Evolutionary conservation across 2,888 invertebrate genomes (phyloP).

Genomic region (Nomada lathburiana): DNA sequence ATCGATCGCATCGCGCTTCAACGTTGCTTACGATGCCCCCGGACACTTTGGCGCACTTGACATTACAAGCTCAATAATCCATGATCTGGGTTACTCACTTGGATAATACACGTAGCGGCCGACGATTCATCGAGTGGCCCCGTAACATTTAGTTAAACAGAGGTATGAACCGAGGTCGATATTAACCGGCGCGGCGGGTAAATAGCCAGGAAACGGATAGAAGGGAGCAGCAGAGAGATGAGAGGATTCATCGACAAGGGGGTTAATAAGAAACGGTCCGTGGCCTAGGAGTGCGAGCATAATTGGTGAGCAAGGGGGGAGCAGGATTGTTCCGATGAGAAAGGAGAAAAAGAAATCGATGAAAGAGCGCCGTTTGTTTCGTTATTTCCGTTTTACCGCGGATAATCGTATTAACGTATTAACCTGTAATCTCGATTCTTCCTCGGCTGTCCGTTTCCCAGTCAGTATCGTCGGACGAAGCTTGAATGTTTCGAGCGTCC

Average conservation of each 20-base stretch:
- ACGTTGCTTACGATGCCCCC: conserved; percentile 62
- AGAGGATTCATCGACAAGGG: neutral
- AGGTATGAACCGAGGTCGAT: conserved; percentile 17
- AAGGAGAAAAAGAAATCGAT: conserved; percentile 24
- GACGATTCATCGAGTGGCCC: conserved; percentile 39
- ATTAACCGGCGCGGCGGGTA: conserved; percentile 27
- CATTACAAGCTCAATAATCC: conserved; percentile 69
- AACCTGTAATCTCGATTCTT: conserved; percentile 23
- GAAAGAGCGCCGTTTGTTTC: conserved; percentile 32
- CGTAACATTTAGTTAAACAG: conserved; percentile 50
- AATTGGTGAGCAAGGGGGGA: conserved; percentile 28
- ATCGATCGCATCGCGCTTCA: conserved; percentile 60
- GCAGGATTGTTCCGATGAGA: conserved; percentile 11
- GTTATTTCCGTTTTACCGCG: conserved; percentile 10
- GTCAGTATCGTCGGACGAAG: too few relatives aligned
- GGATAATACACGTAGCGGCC: conserved; percentile 47
- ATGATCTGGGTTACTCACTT: conserved; percentile 59
- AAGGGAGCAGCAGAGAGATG: neutral
- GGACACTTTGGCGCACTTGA: conserved; percentile 66
- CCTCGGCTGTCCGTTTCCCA: neutral
- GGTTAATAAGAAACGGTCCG: conserved; percentile 45
- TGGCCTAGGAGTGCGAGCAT: conserved; percentile 13
- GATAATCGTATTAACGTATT: conserved; percentile 48
- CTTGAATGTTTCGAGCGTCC: neutral
- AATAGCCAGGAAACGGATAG: conserved; percentile 20